A percentile compares a stretch with the other conserved stretches of the same genome.
These are phyloP conservation scores for Alloscopus bannaensis DNA, from an alignment of 2,888 invertebrate genomes.

Conservation along the genomic window DNA sequence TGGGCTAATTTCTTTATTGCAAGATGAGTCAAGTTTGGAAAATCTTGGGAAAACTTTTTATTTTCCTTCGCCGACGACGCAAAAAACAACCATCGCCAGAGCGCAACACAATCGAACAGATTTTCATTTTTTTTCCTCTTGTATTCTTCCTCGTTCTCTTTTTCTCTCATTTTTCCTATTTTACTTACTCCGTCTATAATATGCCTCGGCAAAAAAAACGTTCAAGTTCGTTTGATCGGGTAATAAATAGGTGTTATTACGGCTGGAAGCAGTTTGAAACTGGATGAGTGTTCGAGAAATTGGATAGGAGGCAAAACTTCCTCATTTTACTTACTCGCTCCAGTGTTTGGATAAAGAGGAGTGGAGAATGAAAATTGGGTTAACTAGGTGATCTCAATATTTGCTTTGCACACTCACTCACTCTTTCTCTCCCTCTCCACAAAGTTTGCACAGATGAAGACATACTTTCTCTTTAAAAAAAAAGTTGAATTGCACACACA, in stretches of 20 bases:
- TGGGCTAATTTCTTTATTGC: constrained; percentile 58
- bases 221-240: constrained; percentile 6
- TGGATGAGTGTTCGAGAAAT: neutral
- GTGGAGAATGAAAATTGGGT: no score
- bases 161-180: neutral
- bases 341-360: no score
- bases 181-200: constrained; percentile 11
- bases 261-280: constrained; percentile 2
- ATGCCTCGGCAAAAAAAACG: constrained; percentile 10
- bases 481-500: no score
- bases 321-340: neutral
- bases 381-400: no score
- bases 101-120: neutral
- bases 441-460: no score
- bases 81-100: no score
- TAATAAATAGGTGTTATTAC: constrained; percentile 42
- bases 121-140: neutral
- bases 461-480: no score
- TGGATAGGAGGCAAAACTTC: neutral
- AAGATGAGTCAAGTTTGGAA: constrained; percentile 34
- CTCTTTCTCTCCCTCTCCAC: no score
- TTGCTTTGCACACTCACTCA: no score
- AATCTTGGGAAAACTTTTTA: neutral
- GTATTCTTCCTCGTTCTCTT: neutral
- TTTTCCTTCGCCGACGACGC: no score